phyloP scores from a whole-genome alignment of 35 echinoderm and acorn worm genomes.

The Lytechinus variegatus region DNA sequence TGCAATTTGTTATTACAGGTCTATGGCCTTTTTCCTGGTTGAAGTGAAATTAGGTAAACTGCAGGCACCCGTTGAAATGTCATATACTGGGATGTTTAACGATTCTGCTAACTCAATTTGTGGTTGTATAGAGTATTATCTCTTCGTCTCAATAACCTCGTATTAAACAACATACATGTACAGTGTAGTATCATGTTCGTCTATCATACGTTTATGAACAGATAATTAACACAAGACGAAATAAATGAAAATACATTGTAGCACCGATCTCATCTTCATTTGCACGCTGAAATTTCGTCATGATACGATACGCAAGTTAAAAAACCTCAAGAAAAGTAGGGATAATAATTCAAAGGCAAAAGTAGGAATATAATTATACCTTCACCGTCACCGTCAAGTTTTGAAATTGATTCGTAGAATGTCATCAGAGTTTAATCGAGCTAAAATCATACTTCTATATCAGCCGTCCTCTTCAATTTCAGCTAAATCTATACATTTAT shows the following conservation, averaged over 20 bases:
- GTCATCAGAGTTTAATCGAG: no score
- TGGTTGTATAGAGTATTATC: neutral
- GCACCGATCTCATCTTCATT: neutral
- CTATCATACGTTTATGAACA: neutral
- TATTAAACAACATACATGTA: neutral
- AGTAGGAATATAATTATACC: neutral
- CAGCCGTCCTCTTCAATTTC: no score
- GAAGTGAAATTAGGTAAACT: neutral
- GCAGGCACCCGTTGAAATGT: neutral
- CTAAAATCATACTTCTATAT: no score
- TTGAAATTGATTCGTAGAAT: neutral
- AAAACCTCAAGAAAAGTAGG: neutral
- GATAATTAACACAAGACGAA: neutral
- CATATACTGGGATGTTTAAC: neutral
- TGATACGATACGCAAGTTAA: neutral
- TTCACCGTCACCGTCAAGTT: neutral
- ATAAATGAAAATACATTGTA: neutral
- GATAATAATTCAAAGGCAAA: neutral
- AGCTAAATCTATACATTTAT: neutral
- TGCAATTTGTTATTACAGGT: neutral
- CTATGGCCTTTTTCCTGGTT: neutral
- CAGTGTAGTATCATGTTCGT: neutral
- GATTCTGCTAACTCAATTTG: neutral
- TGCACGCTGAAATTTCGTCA: neutral
- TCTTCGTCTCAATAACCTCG: neutral